phyloP scores from a whole-genome alignment of 2,797 vertebrate genomes.

The Odontamblyopus lacepedii region DNA sequence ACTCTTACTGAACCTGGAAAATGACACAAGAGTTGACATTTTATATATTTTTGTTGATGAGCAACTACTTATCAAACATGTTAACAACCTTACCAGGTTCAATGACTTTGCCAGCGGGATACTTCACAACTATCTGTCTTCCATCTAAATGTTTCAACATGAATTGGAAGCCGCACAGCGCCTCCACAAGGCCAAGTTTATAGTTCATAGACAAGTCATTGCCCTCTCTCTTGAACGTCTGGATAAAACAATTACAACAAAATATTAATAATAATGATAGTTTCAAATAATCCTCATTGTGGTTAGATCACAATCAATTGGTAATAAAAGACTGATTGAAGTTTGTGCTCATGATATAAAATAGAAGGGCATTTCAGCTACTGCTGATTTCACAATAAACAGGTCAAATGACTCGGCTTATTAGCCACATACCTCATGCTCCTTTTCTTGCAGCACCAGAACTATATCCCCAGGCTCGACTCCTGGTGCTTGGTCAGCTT shows the following conservation, averaged over 20 bases:
- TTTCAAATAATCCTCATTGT: too few relatives aligned
- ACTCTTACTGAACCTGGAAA: slow-evolving; percentile 87
- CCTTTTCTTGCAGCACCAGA: slow-evolving; percentile 94
- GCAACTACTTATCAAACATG: neutral
- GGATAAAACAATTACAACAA: slow-evolving; percentile 9
- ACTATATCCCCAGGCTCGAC: slow-evolving; percentile 97
- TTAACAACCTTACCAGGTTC: slow-evolving; percentile 85
- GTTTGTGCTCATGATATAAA: neutral
- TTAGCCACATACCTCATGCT: slow-evolving; percentile 86
- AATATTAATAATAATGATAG: neutral
- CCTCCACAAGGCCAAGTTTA: slow-evolving; percentile 96
- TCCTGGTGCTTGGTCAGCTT: slow-evolving; percentile 95
- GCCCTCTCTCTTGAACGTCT: slow-evolving; percentile 91
- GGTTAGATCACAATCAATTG: too few relatives aligned
- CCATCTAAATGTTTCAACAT: slow-evolving; percentile 95
- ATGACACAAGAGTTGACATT: neutral
- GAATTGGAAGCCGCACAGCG: slow-evolving; percentile 97
- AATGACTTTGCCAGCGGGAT: slow-evolving; percentile 96
- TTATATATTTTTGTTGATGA: neutral
- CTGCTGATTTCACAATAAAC: neutral
- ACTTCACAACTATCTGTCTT: slow-evolving; percentile 95
- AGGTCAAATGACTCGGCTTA: neutral
- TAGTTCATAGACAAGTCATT: slow-evolving; percentile 95
- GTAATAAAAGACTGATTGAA: neutral
- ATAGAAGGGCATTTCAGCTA: neutral